Conservation (phyloP, 1,140 invertebrate genomes). For the Uloborus diversus region DNA sequence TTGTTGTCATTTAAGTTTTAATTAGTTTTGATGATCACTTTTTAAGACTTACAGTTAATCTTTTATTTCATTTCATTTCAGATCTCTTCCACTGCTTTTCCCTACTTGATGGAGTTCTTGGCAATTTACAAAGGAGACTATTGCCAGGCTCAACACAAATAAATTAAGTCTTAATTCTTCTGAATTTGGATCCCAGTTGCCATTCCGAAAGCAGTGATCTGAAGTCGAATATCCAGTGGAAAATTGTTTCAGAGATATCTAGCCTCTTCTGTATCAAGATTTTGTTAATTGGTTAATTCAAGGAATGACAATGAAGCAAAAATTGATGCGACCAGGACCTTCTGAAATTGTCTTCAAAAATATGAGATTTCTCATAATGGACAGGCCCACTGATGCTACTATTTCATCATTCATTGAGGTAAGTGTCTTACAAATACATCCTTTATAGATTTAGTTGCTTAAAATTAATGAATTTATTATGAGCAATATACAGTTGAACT, state of each 20-base stretch:
- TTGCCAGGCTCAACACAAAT: slow-evolving; percentile 97
- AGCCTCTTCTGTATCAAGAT: not conserved
- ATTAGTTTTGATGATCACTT: too few relatives aligned
- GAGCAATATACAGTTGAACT: too few relatives aligned
- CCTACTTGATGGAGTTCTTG: slow-evolving; percentile 39
- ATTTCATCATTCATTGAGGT: slow-evolving; percentile 92
- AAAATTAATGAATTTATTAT: too few relatives aligned
- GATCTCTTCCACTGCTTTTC: slow-evolving; percentile 13
- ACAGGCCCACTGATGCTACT: slow-evolving; percentile 91
- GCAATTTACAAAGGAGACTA: slow-evolving; percentile 75
- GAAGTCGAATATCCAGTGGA: not conserved
- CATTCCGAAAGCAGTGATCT: not conserved
- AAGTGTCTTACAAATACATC: too few relatives aligned
- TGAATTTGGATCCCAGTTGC: not conserved
- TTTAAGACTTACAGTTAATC: too few relatives aligned
- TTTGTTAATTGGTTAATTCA: not conserved
- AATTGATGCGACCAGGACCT: slow-evolving; percentile 86
- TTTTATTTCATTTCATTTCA: too few relatives aligned
- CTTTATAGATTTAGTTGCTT: too few relatives aligned
- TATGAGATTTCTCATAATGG: slow-evolving; percentile 97
- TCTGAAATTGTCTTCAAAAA: slow-evolving; percentile 94
- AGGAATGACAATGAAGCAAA: slow-evolving; percentile 80
- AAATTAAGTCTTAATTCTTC: slow-evolving; percentile 66
- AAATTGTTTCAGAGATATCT: not conserved
- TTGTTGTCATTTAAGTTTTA: too few relatives aligned